Percentiles rank a stretch among this genome's conserved stretches.
Evolutionary conservation across 2,888 invertebrate species (phyloP).

Genomic region (Hirudinaria manillensis): DNA sequence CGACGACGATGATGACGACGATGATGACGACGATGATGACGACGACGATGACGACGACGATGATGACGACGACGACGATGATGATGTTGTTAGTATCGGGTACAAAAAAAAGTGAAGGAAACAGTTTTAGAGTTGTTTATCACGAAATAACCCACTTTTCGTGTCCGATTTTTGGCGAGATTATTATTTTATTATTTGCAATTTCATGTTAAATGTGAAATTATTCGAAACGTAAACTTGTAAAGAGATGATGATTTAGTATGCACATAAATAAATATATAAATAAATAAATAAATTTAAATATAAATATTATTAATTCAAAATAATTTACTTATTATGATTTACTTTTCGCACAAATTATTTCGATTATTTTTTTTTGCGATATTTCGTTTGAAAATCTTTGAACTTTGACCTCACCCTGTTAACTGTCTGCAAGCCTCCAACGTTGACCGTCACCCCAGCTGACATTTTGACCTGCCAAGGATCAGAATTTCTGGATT

Average conservation of each 20-base stretch:
- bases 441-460: no score
- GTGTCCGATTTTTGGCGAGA: neutral
- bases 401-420: no score
- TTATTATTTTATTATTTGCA: no score
- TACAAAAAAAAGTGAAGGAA: neutral
- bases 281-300: constrained; percentile 7
- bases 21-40: constrained; percentile 14
- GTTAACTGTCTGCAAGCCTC: no score
- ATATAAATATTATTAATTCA: neutral
- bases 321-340: neutral
- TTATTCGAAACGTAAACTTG: no score
- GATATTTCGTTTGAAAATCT: no score
- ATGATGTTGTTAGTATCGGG: neutral
- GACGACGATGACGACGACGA: constrained; percentile 20
- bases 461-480: neutral
- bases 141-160: neutral
- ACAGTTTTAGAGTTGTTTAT: neutral
- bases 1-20: constrained; percentile 12
- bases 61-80: constrained; percentile 10
- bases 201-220: no score
- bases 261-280: constrained; percentile 6
- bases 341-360: no score
- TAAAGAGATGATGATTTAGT: no score
- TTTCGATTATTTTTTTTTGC: no score
- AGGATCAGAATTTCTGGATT: neutral